Conservation (phyloP, 2,888 invertebrate genomes). For the Ecliptopera silaceata region DNA sequence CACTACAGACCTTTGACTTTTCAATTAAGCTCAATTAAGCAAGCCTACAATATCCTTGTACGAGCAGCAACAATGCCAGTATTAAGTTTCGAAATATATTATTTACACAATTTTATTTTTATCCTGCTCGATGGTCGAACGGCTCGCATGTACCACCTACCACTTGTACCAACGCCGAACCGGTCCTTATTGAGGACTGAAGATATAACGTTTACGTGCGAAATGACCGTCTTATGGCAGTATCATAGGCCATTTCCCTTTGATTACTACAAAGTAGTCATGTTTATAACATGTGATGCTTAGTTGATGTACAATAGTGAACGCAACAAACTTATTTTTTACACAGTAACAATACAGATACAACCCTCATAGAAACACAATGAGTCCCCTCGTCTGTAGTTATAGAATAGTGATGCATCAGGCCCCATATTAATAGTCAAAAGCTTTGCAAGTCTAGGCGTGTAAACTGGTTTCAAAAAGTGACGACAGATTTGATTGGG, state of each 20-base stretch:
- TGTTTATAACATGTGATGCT: not conserved
- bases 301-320: not conserved
- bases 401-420: conserved; percentile 34
- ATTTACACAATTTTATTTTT: conserved; percentile 48
- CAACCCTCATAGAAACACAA: conserved; percentile 33
- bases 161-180: conserved; percentile 53
- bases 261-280: conserved; percentile 7
- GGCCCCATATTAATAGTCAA: conserved; percentile 38
- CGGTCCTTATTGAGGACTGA: conserved; percentile 50
- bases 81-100: conserved; percentile 33
- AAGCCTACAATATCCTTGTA: conserved; percentile 46
- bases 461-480: conserved; percentile 52
- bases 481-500: conserved; percentile 50
- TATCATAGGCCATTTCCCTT: conserved; percentile 4
- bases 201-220: conserved; percentile 44
- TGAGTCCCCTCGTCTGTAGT: conserved; percentile 36
- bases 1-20: conserved; percentile 55
- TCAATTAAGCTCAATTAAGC: conserved; percentile 61
- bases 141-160: conserved; percentile 50
- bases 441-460: conserved; percentile 44
- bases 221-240: conserved; percentile 37
- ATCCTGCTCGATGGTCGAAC: conserved; percentile 48
- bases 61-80: conserved; percentile 44
- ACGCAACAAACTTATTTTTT: not conserved
- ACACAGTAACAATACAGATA: conserved; percentile 17